A percentile compares a stretch with the other conserved stretches of the same genome.
Evolutionary conservation across 2,888 invertebrate species (phyloP).

Genomic region (Uropetala carovei): DNA sequence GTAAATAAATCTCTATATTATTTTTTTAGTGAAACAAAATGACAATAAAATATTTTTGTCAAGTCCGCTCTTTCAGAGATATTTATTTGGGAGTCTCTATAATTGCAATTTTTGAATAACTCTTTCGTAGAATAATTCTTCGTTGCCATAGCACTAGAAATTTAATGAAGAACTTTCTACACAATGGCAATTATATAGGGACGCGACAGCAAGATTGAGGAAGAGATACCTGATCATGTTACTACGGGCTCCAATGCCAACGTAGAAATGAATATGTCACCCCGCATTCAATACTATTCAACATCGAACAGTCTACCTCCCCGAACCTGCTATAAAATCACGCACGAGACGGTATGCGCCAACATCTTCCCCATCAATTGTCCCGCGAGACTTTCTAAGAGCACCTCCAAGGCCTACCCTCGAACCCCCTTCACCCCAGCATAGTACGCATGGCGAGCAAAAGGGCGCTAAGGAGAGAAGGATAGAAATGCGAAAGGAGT

Average conservation of each 20-base stretch:
- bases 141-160: too few relatives aligned
- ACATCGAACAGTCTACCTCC: background rate
- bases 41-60: too few relatives aligned
- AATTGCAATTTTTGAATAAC: too few relatives aligned
- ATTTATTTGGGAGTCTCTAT: too few relatives aligned
- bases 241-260: background rate
- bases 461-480: conserved; percentile 18
- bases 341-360: conserved; percentile 52
- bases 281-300: background rate
- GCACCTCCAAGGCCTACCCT: conserved; percentile 20
- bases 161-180: too few relatives aligned
- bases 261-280: background rate
- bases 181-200: background rate
- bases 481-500: background rate
- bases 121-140: too few relatives aligned
- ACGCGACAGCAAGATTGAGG: background rate
- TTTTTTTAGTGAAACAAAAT: too few relatives aligned
- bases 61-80: too few relatives aligned
- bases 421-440: background rate
- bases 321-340: background rate
- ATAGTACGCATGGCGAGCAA: background rate
- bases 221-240: background rate
- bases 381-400: conserved; percentile 47
- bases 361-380: conserved; percentile 57
- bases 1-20: too few relatives aligned